These are phyloP conservation scores for Drosophila rhopaloa DNA, from an alignment of 1,140 invertebrate species.

Conservation along the genomic window DNA sequence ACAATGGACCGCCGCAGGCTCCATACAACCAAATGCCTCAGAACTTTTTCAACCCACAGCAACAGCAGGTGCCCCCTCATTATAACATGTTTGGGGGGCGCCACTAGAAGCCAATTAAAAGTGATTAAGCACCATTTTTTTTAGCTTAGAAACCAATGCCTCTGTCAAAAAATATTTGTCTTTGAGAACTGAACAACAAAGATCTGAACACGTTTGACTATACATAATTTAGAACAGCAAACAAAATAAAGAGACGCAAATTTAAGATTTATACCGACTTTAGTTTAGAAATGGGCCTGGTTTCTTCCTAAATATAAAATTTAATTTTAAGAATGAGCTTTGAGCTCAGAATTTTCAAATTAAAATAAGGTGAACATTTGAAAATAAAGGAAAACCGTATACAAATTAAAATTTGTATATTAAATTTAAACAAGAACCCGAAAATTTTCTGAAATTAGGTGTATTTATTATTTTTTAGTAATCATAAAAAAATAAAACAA, in stretches of 20 bases:
- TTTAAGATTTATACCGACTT: neutral
- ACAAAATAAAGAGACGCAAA: constrained; percentile 2
- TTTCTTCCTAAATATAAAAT: neutral
- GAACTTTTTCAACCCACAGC: constrained; percentile 48
- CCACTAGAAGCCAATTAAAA: constrained; percentile 23
- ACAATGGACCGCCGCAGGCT: constrained; percentile 42
- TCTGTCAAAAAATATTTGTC: neutral
- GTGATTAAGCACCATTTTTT: neutral
- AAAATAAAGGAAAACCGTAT: neutral
- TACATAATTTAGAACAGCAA: neutral
- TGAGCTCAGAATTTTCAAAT: neutral
- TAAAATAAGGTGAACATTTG: neutral
- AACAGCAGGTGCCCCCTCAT: constrained; percentile 22
- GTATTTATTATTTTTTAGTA: too few species aligned
- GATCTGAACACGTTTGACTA: neutral
- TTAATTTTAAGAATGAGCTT: neutral
- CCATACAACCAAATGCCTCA: constrained; percentile 41
- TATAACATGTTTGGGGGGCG: constrained; percentile 58
- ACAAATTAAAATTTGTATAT: too few species aligned
- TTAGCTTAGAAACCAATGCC: neutral
- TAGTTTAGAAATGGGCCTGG: neutral
- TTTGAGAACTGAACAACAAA: neutral
- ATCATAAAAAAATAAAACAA: neutral
- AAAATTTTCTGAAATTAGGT: neutral
- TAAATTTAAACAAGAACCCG: too few species aligned